These are phyloP conservation scores for Trilocha varians DNA, from an alignment of 2,888 invertebrate genomes.

Conservation along the genomic window DNA sequence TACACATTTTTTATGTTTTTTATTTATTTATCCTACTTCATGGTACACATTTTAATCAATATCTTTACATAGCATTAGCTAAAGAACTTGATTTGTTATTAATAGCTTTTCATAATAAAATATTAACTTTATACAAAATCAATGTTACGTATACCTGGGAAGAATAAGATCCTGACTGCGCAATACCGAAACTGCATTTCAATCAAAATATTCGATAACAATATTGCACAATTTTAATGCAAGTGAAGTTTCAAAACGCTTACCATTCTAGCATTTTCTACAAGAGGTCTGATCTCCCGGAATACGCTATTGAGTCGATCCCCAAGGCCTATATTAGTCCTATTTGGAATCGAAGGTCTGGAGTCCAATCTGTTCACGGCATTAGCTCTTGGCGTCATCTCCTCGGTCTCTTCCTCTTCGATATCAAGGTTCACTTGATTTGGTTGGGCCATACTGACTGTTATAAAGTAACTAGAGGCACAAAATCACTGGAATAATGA, in stretches of 20 bases:
- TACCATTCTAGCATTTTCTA: constrained; percentile 75
- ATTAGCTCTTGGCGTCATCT: constrained; percentile 39
- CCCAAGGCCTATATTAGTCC: constrained; percentile 53
- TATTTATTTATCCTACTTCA: no score
- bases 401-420: constrained; percentile 44
- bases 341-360: constrained; percentile 37
- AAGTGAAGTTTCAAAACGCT: constrained; percentile 12
- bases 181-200: background rate
- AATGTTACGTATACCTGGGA: background rate
- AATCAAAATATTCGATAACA: constrained; percentile 8
- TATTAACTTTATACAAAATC: background rate
- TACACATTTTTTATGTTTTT: no score
- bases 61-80: no score
- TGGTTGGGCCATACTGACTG: constrained; percentile 43
- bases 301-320: constrained; percentile 65
- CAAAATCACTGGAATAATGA: constrained; percentile 8
- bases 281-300: constrained; percentile 77
- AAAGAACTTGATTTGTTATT: no score
- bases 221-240: background rate
- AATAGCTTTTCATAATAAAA: no score
- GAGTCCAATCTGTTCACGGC: constrained; percentile 46
- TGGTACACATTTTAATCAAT: no score
- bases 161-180: background rate
- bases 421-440: constrained; percentile 61
- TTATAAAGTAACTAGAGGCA: constrained; percentile 7